These are phyloP conservation scores for Dermolepida albohirtum DNA, from an alignment of 2,888 invertebrate genomes.

Conservation along the genomic window DNA sequence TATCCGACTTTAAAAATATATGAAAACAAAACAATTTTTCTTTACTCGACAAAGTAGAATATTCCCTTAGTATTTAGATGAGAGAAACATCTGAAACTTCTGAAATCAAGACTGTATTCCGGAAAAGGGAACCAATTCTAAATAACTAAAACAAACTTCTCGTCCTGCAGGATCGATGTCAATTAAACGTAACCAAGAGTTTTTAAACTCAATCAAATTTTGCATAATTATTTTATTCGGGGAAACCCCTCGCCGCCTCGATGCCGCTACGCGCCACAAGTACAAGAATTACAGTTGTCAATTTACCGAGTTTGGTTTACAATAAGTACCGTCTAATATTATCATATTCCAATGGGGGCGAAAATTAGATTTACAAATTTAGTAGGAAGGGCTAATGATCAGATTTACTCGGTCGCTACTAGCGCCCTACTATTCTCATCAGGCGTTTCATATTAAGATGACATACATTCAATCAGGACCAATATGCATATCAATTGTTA, in stretches of 20 bases:
- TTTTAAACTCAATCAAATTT: constrained; percentile 63
- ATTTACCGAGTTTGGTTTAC: constrained; percentile 69
- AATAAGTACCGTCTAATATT: constrained; percentile 68
- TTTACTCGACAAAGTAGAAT: too few relatives aligned
- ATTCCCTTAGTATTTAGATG: too few relatives aligned
- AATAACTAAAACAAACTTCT: too few relatives aligned
- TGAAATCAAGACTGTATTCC: too few relatives aligned
- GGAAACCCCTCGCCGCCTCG: constrained; percentile 60
- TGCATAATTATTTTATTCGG: constrained; percentile 62
- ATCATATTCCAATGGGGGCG: constrained; percentile 64
- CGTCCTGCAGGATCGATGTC: constrained; percentile 11
- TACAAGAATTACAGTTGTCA: constrained; percentile 65
- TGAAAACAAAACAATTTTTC: too few relatives aligned
- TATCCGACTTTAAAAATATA: too few relatives aligned
- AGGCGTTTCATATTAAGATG: constrained; percentile 54
- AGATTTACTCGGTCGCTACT: constrained; percentile 65
- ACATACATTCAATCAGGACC: constrained; percentile 62
- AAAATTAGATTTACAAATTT: constrained; percentile 67
- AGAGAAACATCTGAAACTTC: too few relatives aligned
- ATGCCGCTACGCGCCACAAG: constrained; percentile 54
- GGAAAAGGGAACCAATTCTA: too few relatives aligned
- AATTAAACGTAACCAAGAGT: constrained; percentile 57
- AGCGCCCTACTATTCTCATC: constrained; percentile 42
- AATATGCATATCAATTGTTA: constrained; percentile 57
- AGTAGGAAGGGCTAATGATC: constrained; percentile 65